Conservation (phyloP, 2,888 invertebrate genomes). For the Agrilus mali region DNA sequence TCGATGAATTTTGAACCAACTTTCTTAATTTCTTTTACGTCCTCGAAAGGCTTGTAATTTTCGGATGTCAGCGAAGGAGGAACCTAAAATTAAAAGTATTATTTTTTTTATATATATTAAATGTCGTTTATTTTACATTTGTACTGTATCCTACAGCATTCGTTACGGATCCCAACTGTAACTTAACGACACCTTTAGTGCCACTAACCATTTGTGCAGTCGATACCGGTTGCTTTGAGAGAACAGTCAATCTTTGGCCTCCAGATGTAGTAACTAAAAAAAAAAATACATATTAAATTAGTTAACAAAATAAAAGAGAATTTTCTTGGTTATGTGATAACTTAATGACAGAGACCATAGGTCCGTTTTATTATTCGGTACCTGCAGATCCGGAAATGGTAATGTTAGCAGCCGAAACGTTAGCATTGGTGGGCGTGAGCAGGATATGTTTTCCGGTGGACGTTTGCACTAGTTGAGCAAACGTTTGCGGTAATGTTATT, state of each 20-base stretch:
- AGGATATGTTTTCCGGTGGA: slow-evolving; percentile 57
- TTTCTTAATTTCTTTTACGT: slow-evolving; percentile 17
- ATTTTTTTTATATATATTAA: not conserved
- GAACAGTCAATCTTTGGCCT: slow-evolving; percentile 46
- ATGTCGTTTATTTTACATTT: not conserved
- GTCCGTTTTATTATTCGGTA: slow-evolving; percentile 8
- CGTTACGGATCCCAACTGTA: slow-evolving; percentile 30
- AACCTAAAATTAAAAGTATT: slow-evolving; percentile 6
- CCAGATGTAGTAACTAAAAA: slow-evolving; percentile 37
- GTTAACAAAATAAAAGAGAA: slow-evolving; percentile 1
- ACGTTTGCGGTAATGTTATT: slow-evolving; percentile 25
- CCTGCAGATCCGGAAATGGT: slow-evolving; percentile 29
- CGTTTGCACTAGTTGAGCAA: slow-evolving; percentile 60
- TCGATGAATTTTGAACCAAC: slow-evolving; percentile 30
- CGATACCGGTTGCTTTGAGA: slow-evolving; percentile 39
- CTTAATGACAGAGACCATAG: not conserved
- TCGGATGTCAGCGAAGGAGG: slow-evolving; percentile 3
- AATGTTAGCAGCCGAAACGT: slow-evolving; percentile 25
- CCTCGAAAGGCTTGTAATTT: slow-evolving; percentile 11
- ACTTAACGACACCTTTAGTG: slow-evolving; percentile 29
- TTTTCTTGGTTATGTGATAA: too few relatives aligned
- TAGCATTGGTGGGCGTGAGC: slow-evolving; percentile 39
- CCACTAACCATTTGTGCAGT: slow-evolving; percentile 26
- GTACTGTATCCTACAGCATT: slow-evolving; percentile 13
- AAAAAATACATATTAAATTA: slow-evolving; percentile 16